phyloP scores from a whole-genome alignment of 1,140 invertebrate genomes.

The Plectrocnemia conspersa region DNA sequence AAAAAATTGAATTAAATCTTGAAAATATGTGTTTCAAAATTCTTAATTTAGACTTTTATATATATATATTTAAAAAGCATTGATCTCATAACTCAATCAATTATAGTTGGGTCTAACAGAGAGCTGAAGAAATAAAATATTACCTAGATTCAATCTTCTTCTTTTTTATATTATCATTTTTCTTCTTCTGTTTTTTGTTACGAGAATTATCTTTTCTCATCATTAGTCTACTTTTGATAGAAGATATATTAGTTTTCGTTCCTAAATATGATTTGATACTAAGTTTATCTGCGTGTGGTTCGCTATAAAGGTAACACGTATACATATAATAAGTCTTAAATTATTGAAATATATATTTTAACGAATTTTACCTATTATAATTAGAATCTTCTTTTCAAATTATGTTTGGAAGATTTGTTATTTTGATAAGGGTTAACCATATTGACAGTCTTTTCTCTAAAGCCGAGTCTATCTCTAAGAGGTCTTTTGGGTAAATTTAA shows the following conservation, averaged over 20 bases:
- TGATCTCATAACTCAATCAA: no score
- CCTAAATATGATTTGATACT: conserved; percentile 3
- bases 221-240: not conserved
- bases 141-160: conserved; percentile 3
- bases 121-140: not conserved
- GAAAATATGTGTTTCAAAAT: no score
- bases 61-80: no score
- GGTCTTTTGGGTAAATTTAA: conserved; percentile 49
- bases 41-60: no score
- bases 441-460: conserved; percentile 29
- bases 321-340: not conserved
- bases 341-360: not conserved
- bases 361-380: not conserved
- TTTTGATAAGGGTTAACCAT: conserved; percentile 23
- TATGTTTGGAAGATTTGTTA: conserved; percentile 9
- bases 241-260: not conserved
- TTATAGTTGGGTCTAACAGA: no score
- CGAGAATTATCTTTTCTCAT: not conserved
- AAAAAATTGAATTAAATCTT: no score
- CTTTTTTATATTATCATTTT: not conserved
- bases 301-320: not conserved
- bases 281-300: conserved; percentile 1
- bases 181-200: not conserved
- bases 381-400: not conserved
- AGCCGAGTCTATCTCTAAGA: conserved; percentile 44